Evolutionary conservation across 2,888 invertebrate genomes (phyloP).

Genomic region (Amblyjoppa proteus): DNA sequence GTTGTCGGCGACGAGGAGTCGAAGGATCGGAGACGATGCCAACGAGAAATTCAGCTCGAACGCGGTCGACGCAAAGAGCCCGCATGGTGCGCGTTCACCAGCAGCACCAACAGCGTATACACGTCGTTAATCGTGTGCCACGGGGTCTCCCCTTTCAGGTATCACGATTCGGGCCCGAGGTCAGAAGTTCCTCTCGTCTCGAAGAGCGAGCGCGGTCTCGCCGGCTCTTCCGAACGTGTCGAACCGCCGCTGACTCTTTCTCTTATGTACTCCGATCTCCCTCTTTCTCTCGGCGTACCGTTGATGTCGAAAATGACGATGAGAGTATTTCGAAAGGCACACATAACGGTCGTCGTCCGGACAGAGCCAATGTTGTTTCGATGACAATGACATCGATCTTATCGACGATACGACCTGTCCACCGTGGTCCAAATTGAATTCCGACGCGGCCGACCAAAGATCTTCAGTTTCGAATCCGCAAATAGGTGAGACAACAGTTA

Average conservation of each 20-base stretch:
- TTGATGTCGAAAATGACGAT: constrained; percentile 3
- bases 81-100: constrained; percentile 35
- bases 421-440: constrained; percentile 20
- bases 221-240: constrained; percentile 12
- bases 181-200: constrained; percentile 63
- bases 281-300: constrained; percentile 1
- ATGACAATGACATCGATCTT: constrained; percentile 48
- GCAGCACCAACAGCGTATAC: constrained; percentile 13
- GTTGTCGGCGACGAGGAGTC: constrained; percentile 25
- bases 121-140: constrained; percentile 59
- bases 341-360: constrained; percentile 53
- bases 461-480: neutral
- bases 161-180: constrained; percentile 64
- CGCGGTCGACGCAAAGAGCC: constrained; percentile 49
- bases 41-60: constrained; percentile 43
- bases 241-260: constrained; percentile 10
- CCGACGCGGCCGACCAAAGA: neutral
- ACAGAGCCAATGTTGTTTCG: constrained; percentile 37
- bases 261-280: neutral
- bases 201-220: constrained; percentile 21
- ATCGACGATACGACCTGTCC: constrained; percentile 18
- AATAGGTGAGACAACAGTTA: neutral
- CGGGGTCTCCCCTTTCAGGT: constrained; percentile 52
- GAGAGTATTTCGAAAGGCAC: constrained; percentile 50
- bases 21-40: constrained; percentile 17